These are phyloP conservation scores for Coelinius sp. DNA, from an alignment of 2,888 invertebrate genomes.

Conservation along the genomic window DNA sequence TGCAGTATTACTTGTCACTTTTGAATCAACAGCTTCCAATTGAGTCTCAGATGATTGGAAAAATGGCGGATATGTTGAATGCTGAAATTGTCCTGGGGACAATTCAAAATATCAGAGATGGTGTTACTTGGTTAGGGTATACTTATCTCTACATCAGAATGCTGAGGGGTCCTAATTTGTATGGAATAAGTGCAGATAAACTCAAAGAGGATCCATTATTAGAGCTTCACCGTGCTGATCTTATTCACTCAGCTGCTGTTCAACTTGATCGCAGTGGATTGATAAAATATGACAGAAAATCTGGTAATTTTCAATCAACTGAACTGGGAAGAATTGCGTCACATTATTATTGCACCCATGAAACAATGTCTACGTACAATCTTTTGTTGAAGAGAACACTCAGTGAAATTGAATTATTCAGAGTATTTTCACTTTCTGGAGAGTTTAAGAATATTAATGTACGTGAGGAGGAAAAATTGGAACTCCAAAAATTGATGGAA, in stretches of 20 bases:
- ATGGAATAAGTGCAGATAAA: constrained; percentile 84
- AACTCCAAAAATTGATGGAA: constrained; percentile 92
- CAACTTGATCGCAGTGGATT: constrained; percentile 95
- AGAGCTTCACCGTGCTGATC: constrained; percentile 92
- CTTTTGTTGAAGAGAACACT: constrained; percentile 96
- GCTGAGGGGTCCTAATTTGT: constrained; percentile 90
- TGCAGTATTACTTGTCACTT: constrained; percentile 97
- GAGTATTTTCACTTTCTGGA: constrained; percentile 97
- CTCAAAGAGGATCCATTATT: constrained; percentile 86
- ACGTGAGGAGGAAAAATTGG: constrained; percentile 96
- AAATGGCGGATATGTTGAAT: constrained; percentile 96
- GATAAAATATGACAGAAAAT: constrained; percentile 94
- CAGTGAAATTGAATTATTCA: constrained; percentile 96
- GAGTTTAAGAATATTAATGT: constrained; percentile 96
- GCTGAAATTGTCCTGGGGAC: constrained; percentile 98
- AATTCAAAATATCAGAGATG: constrained; percentile 90
- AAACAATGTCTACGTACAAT: constrained; percentile 97
- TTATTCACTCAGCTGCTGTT: constrained; percentile 94
- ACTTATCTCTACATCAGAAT: constrained; percentile 97
- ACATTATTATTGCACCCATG: constrained; percentile 98
- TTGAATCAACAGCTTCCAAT: constrained; percentile 99
- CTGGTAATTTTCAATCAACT: constrained; percentile 89
- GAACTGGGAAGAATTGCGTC: constrained; percentile 98
- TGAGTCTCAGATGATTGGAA: constrained; percentile 94
- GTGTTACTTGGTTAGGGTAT: constrained; percentile 95